phyloP scores from a whole-genome alignment of 2,888 invertebrate genomes.

The Sicus ferrugineus region DNA sequence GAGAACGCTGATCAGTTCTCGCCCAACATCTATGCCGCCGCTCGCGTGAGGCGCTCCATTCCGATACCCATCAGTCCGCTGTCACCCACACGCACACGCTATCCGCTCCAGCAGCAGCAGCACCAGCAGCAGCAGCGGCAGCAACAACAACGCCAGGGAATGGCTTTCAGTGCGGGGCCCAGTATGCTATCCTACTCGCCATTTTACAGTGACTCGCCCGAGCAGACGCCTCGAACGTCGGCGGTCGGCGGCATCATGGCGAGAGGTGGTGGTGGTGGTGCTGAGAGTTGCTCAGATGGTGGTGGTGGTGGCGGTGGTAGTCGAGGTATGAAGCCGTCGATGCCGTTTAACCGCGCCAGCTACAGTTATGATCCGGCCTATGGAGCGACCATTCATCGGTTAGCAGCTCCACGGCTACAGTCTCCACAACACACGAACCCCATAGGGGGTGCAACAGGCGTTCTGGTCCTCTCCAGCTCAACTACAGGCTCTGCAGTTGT shows the following conservation, averaged over 20 bases:
- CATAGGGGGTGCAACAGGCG: constrained; percentile 6
- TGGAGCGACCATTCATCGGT: constrained; percentile 49
- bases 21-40: constrained; percentile 50
- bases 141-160: constrained; percentile 2
- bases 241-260: constrained; percentile 2
- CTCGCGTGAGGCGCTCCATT: constrained; percentile 49
- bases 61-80: constrained; percentile 57
- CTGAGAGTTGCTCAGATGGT: not conserved
- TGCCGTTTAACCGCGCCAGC: constrained; percentile 42
- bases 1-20: constrained; percentile 57
- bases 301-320: not conserved
- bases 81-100: constrained; percentile 39
- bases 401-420: constrained; percentile 48
- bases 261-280: not conserved
- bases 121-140: not conserved
- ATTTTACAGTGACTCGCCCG: constrained; percentile 56
- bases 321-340: not conserved
- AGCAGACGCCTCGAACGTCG: constrained; percentile 41
- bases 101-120: not conserved
- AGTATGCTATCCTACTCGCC: constrained; percentile 53
- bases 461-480: constrained; percentile 30
- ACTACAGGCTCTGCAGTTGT: constrained; percentile 34
- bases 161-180: constrained; percentile 58
- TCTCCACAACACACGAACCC: constrained; percentile 40
- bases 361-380: constrained; percentile 57